A percentile compares a stretch with the other conserved stretches of the same genome.
Evolutionary conservation across 2,113 vertebrate genomes (phyloP).

Genomic region (Ranitomeya imitator): DNA sequence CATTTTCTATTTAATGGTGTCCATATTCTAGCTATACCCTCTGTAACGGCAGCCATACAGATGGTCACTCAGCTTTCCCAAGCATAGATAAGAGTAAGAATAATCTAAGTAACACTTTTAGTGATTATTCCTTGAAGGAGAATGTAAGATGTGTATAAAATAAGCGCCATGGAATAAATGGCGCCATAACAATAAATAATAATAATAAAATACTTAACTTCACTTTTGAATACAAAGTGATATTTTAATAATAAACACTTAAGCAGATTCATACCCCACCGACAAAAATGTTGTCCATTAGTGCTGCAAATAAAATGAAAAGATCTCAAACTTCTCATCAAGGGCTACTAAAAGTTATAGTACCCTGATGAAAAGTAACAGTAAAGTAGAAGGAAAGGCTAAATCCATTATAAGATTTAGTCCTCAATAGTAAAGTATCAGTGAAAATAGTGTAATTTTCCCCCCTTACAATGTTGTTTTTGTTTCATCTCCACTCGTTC

Average conservation of each 20-base stretch:
- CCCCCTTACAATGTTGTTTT: conserved; percentile 94
- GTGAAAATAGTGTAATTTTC: conserved; percentile 75
- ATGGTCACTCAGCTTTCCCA: not conserved
- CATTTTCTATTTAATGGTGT: not conserved
- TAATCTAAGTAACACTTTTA: not conserved
- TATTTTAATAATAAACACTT: too few relatives aligned
- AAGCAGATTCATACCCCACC: not conserved
- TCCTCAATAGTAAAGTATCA: conserved; percentile 74
- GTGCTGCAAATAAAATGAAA: not conserved
- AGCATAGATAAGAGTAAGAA: not conserved
- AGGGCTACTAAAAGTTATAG: not conserved
- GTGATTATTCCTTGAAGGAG: too few relatives aligned
- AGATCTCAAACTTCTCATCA: not conserved
- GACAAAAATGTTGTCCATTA: not conserved
- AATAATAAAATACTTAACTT: too few relatives aligned
- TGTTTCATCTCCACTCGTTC: conserved; percentile 97
- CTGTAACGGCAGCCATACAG: not conserved
- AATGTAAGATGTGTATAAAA: too few relatives aligned
- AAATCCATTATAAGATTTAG: conserved; percentile 63
- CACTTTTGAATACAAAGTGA: too few relatives aligned
- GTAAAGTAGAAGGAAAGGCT: conserved; percentile 62
- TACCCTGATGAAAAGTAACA: conserved; percentile 55
- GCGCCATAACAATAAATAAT: too few relatives aligned
- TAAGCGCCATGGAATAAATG: too few relatives aligned
- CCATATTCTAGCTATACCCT: not conserved